phyloP scores from a whole-genome alignment of 2,113 vertebrate species.

The Hepsetus odoe region DNA sequence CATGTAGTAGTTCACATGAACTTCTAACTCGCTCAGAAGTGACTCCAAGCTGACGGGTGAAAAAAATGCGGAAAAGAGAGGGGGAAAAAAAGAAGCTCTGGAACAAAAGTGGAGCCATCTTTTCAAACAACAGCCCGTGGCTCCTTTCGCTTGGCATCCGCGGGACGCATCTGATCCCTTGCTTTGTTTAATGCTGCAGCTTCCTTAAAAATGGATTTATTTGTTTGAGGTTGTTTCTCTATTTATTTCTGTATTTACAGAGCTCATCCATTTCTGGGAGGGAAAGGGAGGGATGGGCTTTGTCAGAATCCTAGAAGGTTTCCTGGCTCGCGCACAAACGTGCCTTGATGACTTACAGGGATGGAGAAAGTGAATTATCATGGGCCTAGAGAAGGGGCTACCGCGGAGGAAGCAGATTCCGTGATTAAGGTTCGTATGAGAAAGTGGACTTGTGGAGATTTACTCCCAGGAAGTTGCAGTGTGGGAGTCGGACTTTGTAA shows the following conservation, averaged over 20 bases:
- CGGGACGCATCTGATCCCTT: conserved; percentile 39
- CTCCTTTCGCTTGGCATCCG: conserved; percentile 40
- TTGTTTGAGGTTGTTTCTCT: conserved; percentile 48
- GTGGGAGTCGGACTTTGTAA: conserved; percentile 23
- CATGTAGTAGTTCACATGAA: not conserved
- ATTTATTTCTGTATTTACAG: conserved; percentile 56
- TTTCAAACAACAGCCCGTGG: conserved; percentile 55
- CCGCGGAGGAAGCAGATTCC: conserved; percentile 71
- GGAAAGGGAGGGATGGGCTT: conserved; percentile 60
- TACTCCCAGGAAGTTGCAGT: conserved; percentile 41
- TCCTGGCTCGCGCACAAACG: conserved; percentile 71
- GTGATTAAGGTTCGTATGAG: conserved; percentile 39
- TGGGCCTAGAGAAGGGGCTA: conserved; percentile 32
- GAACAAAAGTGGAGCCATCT: conserved; percentile 50
- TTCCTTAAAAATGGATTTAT: conserved; percentile 51
- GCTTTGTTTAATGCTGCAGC: conserved; percentile 49
- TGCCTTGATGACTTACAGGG: conserved; percentile 88
- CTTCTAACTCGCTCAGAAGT: not conserved
- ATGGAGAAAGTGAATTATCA: conserved; percentile 81
- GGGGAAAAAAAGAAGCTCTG: conserved; percentile 47
- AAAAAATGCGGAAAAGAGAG: conserved; percentile 40
- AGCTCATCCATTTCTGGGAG: conserved; percentile 60
- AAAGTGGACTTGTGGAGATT: conserved; percentile 39
- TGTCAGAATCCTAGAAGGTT: conserved; percentile 58
- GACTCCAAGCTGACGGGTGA: conserved; percentile 31